phyloP scores from a whole-genome alignment of 2,113 vertebrate species.

The Microcebus lehilahytsara region DNA sequence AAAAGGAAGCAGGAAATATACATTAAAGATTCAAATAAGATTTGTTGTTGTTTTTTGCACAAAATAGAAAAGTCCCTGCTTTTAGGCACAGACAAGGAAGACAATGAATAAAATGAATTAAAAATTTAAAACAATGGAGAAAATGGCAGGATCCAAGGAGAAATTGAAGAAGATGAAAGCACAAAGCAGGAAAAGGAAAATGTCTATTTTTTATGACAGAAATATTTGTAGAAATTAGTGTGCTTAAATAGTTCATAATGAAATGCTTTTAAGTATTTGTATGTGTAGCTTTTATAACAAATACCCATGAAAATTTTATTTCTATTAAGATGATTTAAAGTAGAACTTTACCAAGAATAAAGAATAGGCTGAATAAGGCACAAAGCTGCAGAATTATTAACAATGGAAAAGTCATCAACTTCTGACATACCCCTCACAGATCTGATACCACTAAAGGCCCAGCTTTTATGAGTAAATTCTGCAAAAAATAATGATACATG shows the following conservation, averaged over 20 bases:
- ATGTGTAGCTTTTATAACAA: neutral
- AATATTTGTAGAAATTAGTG: neutral
- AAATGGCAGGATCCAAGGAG: neutral
- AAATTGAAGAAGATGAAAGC: slow-evolving; percentile 9
- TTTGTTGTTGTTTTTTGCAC: neutral
- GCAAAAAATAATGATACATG: neutral
- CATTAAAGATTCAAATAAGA: neutral
- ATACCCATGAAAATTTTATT: neutral
- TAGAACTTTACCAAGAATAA: slow-evolving; percentile 6
- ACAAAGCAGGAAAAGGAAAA: neutral
- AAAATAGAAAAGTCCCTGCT: neutral
- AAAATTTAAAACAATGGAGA: neutral
- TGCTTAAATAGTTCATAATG: neutral
- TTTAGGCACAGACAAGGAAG: neutral
- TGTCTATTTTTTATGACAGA: neutral
- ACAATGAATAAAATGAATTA: neutral
- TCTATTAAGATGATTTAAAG: neutral
- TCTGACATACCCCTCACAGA: slow-evolving; percentile 5
- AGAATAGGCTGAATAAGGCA: neutral
- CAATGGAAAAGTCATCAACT: neutral
- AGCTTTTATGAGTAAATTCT: slow-evolving; percentile 31
- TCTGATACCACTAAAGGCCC: neutral
- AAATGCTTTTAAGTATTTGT: neutral
- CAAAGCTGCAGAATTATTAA: neutral
- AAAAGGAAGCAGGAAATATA: neutral